Base-by-base conservation (phyloP, 2,113 vertebrate species). In the Rissa tridactyla region DNA sequence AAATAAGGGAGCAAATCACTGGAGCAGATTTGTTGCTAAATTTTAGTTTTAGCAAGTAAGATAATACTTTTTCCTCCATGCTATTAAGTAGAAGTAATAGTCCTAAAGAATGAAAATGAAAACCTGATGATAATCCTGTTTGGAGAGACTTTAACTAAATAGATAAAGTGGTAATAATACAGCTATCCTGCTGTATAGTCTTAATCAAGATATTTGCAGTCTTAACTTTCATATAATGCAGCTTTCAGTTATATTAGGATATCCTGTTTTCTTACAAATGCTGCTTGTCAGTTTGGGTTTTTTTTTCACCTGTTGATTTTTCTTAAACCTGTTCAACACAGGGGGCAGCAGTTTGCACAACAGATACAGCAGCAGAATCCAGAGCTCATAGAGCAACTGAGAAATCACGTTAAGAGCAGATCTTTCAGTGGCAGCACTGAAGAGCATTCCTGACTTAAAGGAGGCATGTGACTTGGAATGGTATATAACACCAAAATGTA, bases 291-390 rank as follows among this genome's bases (percentile, higher is more conserved):
- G 44, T 46, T 46, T 46, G 44, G 38, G 38, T 9, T 5, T n/a
- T 40, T 64, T 62, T 90, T 81, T 73, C 47, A 54, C 69, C 44
- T 65, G 29, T 21, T 42, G 25, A 34, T 72, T 81, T 42, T 71
- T 86, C 94, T 51, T 70, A 72, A 52, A 73, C 65, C 32, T 90
- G 44, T 96, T 92, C 78, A 47, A 73, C 62, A 71, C 97, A 36
- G 36, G 61, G 99, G 99, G 36, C 99, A 99, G 90, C 99, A 99
- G 97, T 99, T 99, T 89, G 99, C 99, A 60, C 99, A 99, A 97
- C 99, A 99, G 98, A 99, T 99, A 96, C 99, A 99, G 97, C 99
- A 99, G 96, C 99, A 99, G 98, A 99, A 99, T 95, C 99, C 99
- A 5, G 99, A 99, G 96, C 97, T 99, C 90, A 99, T 99, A 72